Evolutionary conservation across 2,888 invertebrate species (phyloP), one percentile per base, ranked within the genome.

Genomic region (Ernsta delagoae): DNA sequence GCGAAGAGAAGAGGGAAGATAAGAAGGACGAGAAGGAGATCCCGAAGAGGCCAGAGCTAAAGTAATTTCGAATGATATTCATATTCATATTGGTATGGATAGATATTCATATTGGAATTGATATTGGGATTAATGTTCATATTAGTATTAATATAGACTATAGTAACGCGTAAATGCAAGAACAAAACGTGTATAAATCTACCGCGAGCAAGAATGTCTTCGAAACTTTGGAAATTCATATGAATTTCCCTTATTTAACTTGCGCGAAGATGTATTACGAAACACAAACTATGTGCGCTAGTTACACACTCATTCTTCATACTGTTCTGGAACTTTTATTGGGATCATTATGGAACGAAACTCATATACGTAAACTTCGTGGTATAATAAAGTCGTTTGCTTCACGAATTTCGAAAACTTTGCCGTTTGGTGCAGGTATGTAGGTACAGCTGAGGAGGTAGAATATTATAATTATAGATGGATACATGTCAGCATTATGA

Each of bases 1-100:
- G 80, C 56, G 73, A 72, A 48, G 72, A 74, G 34, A 74, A 73
- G 36, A 73, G 11, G 11, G 54, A 54, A 31, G 54, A 50, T 3
- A 50, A 70, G 54, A 75, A 73, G 39, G 72, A 71, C 39, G 81
- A 81, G 12, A 86, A 82, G 69, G 86, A 84, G 24, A 73, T 71
- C 7, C 81, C 84, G 0, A 90, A 83, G 73, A 92, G 90, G 65
- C 92, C 92, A 0, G 92, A 92, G 66, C 77, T 92, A 6, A 92
- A 89, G 92, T 92, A 73, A 87, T 90, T 60, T 12, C 9, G 5
- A n/a, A 4, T 45, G 45, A 45, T 43, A 43, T 53, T 53, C 36
- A 41, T 41, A 41, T 41, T 36, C 36, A 36, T 36, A 36, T 36
- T 36, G 36, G 36, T 36, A 36, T 36, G 3, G n/a, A n/a, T n/a